Evolutionary conservation across 2,797 vertebrate species (phyloP).

Genomic region (Avahi laniger): DNA sequence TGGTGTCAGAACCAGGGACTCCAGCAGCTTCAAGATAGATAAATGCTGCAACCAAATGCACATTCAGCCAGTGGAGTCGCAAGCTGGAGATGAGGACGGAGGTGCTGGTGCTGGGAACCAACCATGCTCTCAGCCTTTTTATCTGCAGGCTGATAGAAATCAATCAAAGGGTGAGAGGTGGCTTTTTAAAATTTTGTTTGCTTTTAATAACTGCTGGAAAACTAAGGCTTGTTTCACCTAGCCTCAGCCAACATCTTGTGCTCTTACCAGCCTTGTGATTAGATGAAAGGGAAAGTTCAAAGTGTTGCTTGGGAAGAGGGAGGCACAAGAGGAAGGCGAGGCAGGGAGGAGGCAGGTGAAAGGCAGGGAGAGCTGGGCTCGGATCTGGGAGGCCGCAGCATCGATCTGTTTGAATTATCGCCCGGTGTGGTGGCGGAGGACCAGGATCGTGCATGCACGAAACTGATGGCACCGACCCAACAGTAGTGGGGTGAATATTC

Average conservation of each 20-base stretch:
- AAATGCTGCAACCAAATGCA: slow-evolving; percentile 63
- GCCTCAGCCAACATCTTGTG: slow-evolving; percentile 17
- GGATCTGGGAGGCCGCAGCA: neutral
- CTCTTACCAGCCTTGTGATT: slow-evolving; percentile 42
- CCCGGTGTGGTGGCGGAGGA: accelerated
- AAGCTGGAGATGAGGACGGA: slow-evolving; percentile 14
- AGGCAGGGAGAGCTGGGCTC: neutral
- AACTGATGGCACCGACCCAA: neutral
- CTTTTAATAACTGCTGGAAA: slow-evolving; percentile 54
- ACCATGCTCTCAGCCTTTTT: slow-evolving; percentile 61
- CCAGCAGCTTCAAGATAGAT: neutral
- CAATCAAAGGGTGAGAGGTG: slow-evolving; percentile 55
- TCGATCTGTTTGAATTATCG: neutral
- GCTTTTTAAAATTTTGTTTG: neutral
- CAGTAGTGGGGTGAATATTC: accelerated
- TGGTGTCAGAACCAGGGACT: slow-evolving; percentile 66
- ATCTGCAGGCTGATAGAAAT: slow-evolving; percentile 64
- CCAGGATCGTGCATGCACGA: accelerated
- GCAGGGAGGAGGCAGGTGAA: neutral
- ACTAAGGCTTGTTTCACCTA: slow-evolving; percentile 56
- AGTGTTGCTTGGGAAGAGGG: neutral
- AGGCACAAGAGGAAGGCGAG: neutral
- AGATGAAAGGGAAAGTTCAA: slow-evolving; percentile 30
- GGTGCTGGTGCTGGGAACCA: slow-evolving; percentile 48
- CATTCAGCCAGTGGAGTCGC: slow-evolving; percentile 32